These are phyloP conservation scores for Silurus asotus DNA, from an alignment of 2,113 vertebrate genomes.

Conservation along the genomic window DNA sequence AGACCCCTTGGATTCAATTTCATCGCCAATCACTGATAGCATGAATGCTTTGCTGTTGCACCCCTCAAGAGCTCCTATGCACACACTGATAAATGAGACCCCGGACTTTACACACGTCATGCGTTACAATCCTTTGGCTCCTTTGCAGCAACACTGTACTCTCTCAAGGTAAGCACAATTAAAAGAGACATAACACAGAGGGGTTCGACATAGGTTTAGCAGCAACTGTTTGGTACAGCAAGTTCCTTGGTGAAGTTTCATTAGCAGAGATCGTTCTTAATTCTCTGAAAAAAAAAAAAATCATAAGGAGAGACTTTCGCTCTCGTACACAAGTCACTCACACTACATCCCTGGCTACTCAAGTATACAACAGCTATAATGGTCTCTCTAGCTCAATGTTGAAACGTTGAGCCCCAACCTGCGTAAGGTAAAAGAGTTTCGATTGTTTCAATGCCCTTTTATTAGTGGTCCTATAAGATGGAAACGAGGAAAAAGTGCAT, in stretches of 20 bases:
- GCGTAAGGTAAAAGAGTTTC: constrained; percentile 67
- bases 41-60: neutral
- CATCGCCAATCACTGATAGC: neutral
- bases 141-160: constrained; percentile 2
- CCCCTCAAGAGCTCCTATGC: neutral
- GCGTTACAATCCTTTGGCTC: constrained; percentile 9
- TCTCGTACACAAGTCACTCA: constrained; percentile 25
- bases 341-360: constrained; percentile 36
- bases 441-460: constrained; percentile 78
- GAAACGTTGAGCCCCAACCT: constrained; percentile 42
- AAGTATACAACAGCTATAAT: constrained; percentile 48
- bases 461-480: constrained; percentile 73
- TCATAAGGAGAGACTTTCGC: constrained; percentile 8
- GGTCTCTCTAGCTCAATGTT: constrained; percentile 42
- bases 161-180: constrained; percentile 21
- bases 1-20: neutral
- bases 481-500: constrained; percentile 79
- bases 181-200: constrained; percentile 39
- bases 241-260: constrained; percentile 48
- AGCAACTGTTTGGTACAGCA: constrained; percentile 57
- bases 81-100: constrained; percentile 18
- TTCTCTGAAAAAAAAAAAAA: constrained; percentile 9
- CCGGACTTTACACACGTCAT: constrained; percentile 4
- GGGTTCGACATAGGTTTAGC: constrained; percentile 52
- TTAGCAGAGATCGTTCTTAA: constrained; percentile 38